Evolutionary conservation across 2,888 invertebrate species (phyloP), one percentile per base, ranked within the genome.

Genomic region (Megastigmus dorsalis): DNA sequence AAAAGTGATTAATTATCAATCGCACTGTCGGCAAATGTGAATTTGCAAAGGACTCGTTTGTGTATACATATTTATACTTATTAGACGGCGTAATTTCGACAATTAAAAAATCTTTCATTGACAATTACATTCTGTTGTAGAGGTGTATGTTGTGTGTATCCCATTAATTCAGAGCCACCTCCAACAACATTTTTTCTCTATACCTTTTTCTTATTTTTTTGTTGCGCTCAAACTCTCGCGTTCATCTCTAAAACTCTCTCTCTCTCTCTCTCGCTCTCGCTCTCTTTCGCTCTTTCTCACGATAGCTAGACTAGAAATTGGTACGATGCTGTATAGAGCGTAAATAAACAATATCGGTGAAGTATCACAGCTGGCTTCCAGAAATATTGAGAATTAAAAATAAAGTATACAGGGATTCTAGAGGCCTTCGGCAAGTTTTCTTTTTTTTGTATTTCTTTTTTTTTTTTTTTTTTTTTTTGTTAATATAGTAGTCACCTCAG

Each of bases 331-430:
- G 57, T 77, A 54, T 77, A 77, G 77, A 80, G 79, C 78, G 77
- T 80, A 77, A 78, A 79, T 60, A 78, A 75, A 77, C 78, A 67
- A 70, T 73, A 73, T 82, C 69, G 79, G 77, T 81, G 79, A 82
- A 80, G 81, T 87, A 87, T 87, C 87, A 87, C 87, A 87, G 86
- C 85, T 85, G 85, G 84, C 83, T 84, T 85, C 83, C 84, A 75
- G 81, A 81, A 82, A 82, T 80, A 80, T 79, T 79, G 76, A 76
- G 78, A 82, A 81, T 81, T 67, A 76, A 82, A 82, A 81, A 79
- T 81, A 80, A 82, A 80, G 38, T 62, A 38, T 54, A 54, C 15
- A 79, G 78, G 79, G 79, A 68, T 76, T 80, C 77, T 77, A 81
- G 81, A 82, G 84, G 82, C 82, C 80, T 83, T 82, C 74, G 79